A percentile compares a stretch with the other conserved stretches of the same genome.
Evolutionary conservation across 1,140 invertebrate genomes (phyloP).

Genomic region (Formica selysi): DNA sequence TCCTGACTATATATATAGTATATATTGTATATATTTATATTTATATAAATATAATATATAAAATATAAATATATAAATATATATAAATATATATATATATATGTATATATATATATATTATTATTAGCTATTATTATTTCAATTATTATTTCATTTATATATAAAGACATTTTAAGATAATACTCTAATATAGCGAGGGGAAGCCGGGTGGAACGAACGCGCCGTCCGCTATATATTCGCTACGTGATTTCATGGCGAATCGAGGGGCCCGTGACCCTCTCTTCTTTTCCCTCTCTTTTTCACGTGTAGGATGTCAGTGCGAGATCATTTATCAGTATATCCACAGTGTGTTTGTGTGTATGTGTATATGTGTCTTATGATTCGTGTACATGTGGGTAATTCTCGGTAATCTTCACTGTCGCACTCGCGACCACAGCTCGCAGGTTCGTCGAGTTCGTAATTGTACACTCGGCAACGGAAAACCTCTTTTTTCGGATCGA

Average conservation of each 20-base stretch:
- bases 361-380: conserved; percentile 2
- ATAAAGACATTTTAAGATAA: conserved; percentile 82
- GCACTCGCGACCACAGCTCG: conserved; percentile 63
- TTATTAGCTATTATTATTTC: conserved; percentile 77
- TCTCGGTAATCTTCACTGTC: conserved; percentile 67
- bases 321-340: conserved; percentile 63
- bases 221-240: conserved; percentile 67
- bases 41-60: conserved; percentile 70
- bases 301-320: conserved; percentile 60
- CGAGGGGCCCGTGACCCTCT: conserved; percentile 71
- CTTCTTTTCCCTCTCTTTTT: conserved; percentile 56
- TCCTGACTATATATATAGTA: conserved; percentile 63
- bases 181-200: conserved; percentile 81
- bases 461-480: conserved; percentile 55
- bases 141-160: conserved; percentile 83
- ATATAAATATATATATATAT: no score
- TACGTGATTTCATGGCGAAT: conserved; percentile 66
- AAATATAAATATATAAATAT: conserved; percentile 72
- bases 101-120: conserved; percentile 65
- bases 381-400: conserved; percentile 63
- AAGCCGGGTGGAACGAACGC: conserved; percentile 80
- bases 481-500: conserved; percentile 42
- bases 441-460: conserved; percentile 62
- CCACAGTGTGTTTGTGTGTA: background rate
- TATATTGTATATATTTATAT: conserved; percentile 55